Percentiles rank a stretch among this genome's conserved stretches.
Conservation (phyloP, 2,888 invertebrate genomes). For the Lithodes maja region DNA sequence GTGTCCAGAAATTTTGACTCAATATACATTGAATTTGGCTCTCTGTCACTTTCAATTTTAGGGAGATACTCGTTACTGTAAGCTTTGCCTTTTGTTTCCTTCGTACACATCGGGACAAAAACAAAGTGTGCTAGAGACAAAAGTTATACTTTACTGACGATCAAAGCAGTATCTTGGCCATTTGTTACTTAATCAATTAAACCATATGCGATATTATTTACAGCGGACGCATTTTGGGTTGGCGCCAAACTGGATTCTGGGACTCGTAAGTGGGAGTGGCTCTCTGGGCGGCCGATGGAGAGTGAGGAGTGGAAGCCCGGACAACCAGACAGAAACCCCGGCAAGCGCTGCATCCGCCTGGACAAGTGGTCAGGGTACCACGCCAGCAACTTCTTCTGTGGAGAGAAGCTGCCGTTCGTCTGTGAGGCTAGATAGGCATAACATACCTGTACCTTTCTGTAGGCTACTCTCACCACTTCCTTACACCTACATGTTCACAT, state of each 20-base stretch:
- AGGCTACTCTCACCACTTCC: no score
- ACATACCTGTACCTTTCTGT: not conserved
- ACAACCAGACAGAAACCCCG: constrained; percentile 47
- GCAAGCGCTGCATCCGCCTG: constrained; percentile 59
- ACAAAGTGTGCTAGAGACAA: not conserved
- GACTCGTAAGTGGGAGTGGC: constrained; percentile 20
- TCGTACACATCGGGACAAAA: not conserved
- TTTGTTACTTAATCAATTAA: no score
- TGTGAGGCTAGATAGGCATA: constrained; percentile 43
- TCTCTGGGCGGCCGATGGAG: constrained; percentile 20
- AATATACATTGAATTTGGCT: no score
- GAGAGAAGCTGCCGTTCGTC: constrained; percentile 66
- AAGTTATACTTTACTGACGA: no score
- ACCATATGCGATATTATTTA: not conserved
- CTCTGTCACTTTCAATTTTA: no score
- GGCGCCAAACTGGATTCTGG: constrained; percentile 7
- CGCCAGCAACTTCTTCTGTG: constrained; percentile 65
- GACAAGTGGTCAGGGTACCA: constrained; percentile 60
- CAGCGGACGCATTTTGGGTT: constrained; percentile 56
- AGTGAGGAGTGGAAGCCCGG: constrained; percentile 31
- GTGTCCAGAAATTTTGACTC: no score
- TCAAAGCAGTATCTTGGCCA: no score
- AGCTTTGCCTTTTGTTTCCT: no score
- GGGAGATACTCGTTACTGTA: no score
- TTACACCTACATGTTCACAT: no score